These are phyloP conservation scores for Drosophila grimshawi DNA, from an alignment of 1,140 invertebrate species.

Conservation along the genomic window DNA sequence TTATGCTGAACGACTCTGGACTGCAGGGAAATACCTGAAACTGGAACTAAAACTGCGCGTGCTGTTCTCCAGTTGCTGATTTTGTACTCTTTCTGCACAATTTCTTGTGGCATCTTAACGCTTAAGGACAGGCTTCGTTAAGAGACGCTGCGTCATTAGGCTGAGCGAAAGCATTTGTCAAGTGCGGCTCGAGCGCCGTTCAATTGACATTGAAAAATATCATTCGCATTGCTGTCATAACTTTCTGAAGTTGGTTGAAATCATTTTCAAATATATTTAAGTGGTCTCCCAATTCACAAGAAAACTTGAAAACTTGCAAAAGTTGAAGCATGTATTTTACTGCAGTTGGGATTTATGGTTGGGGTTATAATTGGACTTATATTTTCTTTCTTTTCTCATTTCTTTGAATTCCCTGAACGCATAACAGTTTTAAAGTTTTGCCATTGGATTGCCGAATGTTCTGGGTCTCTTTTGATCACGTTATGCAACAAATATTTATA, in stretches of 20 bases:
- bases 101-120: constrained; percentile 8
- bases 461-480: neutral
- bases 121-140: neutral
- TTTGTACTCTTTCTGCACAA: neutral
- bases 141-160: neutral
- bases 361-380: neutral
- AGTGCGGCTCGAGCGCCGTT: constrained; percentile 6
- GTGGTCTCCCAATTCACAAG: neutral
- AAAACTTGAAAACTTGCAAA: neutral
- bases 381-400: neutral
- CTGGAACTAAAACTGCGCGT: constrained; percentile 33
- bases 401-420: neutral
- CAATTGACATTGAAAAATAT: constrained; percentile 28
- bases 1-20: constrained; percentile 11
- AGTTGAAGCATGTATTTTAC: neutral
- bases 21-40: constrained; percentile 15
- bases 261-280: constrained; percentile 9
- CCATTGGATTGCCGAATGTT: neutral
- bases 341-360: constrained; percentile 1
- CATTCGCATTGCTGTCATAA: constrained; percentile 17
- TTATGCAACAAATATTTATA: neutral
- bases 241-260: constrained; percentile 4
- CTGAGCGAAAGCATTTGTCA: constrained; percentile 5
- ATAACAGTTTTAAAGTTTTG: constrained; percentile 1
- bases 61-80: constrained; percentile 26